These are phyloP conservation scores for Morpho helenor DNA, from an alignment of 2,888 invertebrate genomes.

Conservation along the genomic window DNA sequence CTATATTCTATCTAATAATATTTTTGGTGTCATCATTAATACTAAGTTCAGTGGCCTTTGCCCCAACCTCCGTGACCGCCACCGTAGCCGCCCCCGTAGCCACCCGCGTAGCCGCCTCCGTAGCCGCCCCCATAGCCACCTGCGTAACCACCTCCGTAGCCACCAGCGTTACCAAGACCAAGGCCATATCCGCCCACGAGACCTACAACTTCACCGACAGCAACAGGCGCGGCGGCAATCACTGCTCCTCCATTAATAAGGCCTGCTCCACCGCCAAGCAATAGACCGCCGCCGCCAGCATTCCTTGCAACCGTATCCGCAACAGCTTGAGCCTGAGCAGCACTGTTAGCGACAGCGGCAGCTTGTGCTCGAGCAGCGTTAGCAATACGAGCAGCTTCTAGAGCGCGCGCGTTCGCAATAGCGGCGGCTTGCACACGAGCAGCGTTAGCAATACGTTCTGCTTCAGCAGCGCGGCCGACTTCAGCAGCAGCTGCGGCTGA, in stretches of 20 bases:
- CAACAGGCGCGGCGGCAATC: conserved; percentile 26
- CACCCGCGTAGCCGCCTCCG: conserved; percentile 25
- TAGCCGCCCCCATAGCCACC: conserved; percentile 24
- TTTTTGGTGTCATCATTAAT: conserved; percentile 14
- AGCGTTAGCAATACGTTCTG: conserved; percentile 61
- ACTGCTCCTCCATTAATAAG: conserved; percentile 32
- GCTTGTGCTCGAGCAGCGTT: conserved; percentile 56
- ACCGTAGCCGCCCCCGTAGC: conserved; percentile 28
- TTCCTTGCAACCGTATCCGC: conserved; percentile 58
- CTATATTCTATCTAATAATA: conserved; percentile 37
- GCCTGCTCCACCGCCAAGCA: conserved; percentile 45
- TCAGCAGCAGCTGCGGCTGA: conserved; percentile 51
- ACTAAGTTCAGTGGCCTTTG: conserved; percentile 30
- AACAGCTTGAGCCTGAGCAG: conserved; percentile 59
- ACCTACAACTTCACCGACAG: conserved; percentile 18
- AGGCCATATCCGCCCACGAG: conserved; percentile 31
- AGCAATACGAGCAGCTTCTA: conserved; percentile 67
- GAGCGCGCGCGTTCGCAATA: conserved; percentile 64
- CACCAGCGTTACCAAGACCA: conserved; percentile 31
- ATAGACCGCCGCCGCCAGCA: conserved; percentile 54
- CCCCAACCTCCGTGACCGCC: conserved; percentile 23
- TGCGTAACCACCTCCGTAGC: conserved; percentile 19
- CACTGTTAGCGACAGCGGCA: conserved; percentile 52
- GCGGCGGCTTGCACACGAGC: conserved; percentile 67
- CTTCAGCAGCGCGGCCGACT: conserved; percentile 51